phyloP scores from a whole-genome alignment of 2,888 invertebrate genomes.

The Agrochola circellaris region DNA sequence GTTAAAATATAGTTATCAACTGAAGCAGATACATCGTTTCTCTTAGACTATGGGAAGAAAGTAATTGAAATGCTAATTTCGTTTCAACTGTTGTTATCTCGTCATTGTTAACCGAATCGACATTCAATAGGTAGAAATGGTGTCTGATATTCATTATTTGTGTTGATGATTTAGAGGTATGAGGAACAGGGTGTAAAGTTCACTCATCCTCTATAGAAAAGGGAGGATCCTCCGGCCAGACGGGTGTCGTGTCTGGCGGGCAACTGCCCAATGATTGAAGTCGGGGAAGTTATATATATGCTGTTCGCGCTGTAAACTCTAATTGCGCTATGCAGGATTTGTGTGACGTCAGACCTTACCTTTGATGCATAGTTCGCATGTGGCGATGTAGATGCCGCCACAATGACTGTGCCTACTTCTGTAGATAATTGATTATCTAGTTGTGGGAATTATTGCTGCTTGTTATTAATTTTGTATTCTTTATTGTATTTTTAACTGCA shows the following conservation, averaged over 20 bases:
- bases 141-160: not conserved
- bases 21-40: not conserved
- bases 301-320: too few relatives aligned
- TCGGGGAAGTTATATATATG: too few relatives aligned
- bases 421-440: not conserved
- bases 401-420: not conserved
- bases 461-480: not conserved
- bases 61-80: constrained; percentile 1
- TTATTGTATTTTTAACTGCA: not conserved
- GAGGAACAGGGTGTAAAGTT: too few relatives aligned
- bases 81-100: constrained; percentile 9
- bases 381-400: too few relatives aligned
- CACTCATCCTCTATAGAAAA: too few relatives aligned
- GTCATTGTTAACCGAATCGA: not conserved
- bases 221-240: too few relatives aligned
- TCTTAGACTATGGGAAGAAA: not conserved
- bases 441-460: not conserved
- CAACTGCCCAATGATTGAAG: too few relatives aligned
- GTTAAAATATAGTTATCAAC: constrained; percentile 7
- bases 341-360: too few relatives aligned
- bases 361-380: too few relatives aligned
- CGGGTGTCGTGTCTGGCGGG: too few relatives aligned
- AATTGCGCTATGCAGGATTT: too few relatives aligned
- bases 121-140: not conserved
- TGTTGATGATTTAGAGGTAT: not conserved